Evolutionary conservation across 1,140 invertebrate genomes (phyloP).

Genomic region (fruit fly (Drosophila melanogaster)): DNA sequence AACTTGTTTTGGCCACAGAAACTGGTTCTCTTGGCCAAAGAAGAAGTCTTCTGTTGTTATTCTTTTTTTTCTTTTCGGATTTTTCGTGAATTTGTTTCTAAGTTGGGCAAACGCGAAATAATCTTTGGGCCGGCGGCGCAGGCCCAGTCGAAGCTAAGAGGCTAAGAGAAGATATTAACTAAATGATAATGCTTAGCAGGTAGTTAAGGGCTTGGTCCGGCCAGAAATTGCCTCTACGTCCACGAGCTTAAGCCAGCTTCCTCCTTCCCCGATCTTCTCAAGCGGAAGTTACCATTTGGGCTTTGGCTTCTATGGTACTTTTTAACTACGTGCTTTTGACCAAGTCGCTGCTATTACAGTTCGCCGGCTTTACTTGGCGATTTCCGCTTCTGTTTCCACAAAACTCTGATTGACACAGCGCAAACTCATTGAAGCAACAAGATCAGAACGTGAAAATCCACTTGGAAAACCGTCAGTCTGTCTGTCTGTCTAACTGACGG

Average conservation of each 20-base stretch:
- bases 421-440: constrained; percentile 39
- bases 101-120: constrained; percentile 70
- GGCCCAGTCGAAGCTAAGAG: constrained; percentile 20
- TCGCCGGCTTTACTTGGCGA: constrained; percentile 25
- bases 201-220: constrained; percentile 26
- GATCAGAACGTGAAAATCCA: constrained; percentile 56
- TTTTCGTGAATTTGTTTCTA: constrained; percentile 75
- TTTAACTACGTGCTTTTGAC: constrained; percentile 53
- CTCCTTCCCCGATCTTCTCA: constrained; percentile 2
- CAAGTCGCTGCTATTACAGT: constrained; percentile 48
- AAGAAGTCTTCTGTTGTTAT: constrained; percentile 41
- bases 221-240: constrained; percentile 19
- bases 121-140: constrained; percentile 31
- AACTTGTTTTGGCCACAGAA: constrained; percentile 67
- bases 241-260: constrained; percentile 13
- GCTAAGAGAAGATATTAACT: constrained; percentile 55
- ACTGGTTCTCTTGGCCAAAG: constrained; percentile 50
- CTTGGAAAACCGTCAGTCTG: constrained; percentile 28
- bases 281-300: constrained; percentile 56
- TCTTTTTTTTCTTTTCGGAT: constrained; percentile 40
- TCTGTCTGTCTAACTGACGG: constrained; percentile 14
- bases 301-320: constrained; percentile 22
- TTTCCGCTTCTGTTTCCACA: constrained; percentile 54
- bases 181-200: constrained; percentile 62
- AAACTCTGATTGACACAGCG: constrained; percentile 54